A percentile compares a stretch with the other conserved stretches of the same genome.
Evolutionary conservation across 1,140 invertebrate species (phyloP).

Genomic region (Cardiocondyla obscurior): DNA sequence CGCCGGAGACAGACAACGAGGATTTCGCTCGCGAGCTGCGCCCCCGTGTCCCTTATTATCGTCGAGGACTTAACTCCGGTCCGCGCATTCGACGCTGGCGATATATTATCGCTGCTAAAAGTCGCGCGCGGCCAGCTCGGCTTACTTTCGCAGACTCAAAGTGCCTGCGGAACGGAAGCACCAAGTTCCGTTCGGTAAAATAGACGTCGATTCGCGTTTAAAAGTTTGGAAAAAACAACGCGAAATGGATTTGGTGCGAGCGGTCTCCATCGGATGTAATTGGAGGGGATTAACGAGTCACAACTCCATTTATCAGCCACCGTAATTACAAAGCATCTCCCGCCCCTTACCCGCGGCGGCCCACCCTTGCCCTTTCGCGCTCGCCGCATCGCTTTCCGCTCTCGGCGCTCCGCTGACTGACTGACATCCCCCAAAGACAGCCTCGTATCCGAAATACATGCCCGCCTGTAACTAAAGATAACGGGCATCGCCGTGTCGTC

Average conservation of each 20-base stretch:
- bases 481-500: slow-evolving; percentile 80
- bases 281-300: slow-evolving; percentile 84
- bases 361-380: slow-evolving; percentile 62
- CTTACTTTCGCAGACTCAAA: background rate
- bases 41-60: background rate
- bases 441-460: slow-evolving; percentile 80
- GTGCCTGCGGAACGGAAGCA: background rate
- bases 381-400: slow-evolving; percentile 76
- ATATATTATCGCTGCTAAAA: background rate
- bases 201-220: slow-evolving; percentile 51
- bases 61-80: slow-evolving; percentile 45
- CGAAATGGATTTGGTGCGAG: slow-evolving; percentile 75
- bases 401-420: slow-evolving; percentile 77
- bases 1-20: slow-evolving; percentile 58
- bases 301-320: slow-evolving; percentile 83
- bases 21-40: slow-evolving; percentile 59
- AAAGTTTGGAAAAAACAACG: slow-evolving; percentile 76
- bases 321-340: slow-evolving; percentile 83
- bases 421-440: slow-evolving; percentile 83
- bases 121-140: too few species aligned
- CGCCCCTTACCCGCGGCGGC: slow-evolving; percentile 60
- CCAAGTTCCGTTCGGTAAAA: background rate
- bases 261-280: slow-evolving; percentile 82
- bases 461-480: slow-evolving; percentile 81
- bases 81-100: slow-evolving; percentile 45